These are phyloP conservation scores for Lochmaea crataegi DNA, from an alignment of 2,888 invertebrate species.

Conservation along the genomic window DNA sequence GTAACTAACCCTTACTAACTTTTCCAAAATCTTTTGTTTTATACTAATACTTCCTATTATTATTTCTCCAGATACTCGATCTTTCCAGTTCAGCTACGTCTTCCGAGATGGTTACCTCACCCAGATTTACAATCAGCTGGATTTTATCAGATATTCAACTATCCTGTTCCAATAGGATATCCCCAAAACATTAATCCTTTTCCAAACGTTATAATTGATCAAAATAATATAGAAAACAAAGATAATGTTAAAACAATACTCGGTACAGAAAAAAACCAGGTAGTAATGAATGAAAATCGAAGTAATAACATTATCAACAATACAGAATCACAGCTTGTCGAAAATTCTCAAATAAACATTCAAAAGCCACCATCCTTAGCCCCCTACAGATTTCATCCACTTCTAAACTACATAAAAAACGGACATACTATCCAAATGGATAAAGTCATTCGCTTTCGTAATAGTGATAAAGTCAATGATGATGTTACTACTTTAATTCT, in stretches of 20 bases:
- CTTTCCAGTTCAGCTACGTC: constrained; percentile 49
- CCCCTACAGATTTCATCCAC: constrained; percentile 58
- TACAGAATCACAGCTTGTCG: background rate
- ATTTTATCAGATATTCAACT: constrained; percentile 16
- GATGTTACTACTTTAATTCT: constrained; percentile 67
- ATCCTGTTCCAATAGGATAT: background rate
- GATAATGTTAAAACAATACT: background rate
- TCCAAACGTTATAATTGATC: constrained; percentile 6
- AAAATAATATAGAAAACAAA: background rate
- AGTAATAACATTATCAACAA: background rate
- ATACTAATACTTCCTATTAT: constrained; percentile 41
- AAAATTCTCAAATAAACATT: constrained; percentile 6
- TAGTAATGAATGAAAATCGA: background rate
- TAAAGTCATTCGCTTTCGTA: constrained; percentile 56
- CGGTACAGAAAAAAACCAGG: background rate
- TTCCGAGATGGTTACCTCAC: constrained; percentile 49
- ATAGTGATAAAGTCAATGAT: constrained; percentile 43
- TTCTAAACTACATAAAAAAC: constrained; percentile 59
- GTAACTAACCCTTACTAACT: constrained; percentile 26
- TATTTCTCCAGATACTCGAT: constrained; percentile 45
- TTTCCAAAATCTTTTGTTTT: background rate
- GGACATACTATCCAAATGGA: constrained; percentile 54
- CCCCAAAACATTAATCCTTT: background rate
- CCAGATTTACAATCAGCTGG: constrained; percentile 16
- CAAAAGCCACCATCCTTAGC: constrained; percentile 45